phyloP scores from a whole-genome alignment of 2,113 vertebrate genomes.

The Enhydra lutris region DNA sequence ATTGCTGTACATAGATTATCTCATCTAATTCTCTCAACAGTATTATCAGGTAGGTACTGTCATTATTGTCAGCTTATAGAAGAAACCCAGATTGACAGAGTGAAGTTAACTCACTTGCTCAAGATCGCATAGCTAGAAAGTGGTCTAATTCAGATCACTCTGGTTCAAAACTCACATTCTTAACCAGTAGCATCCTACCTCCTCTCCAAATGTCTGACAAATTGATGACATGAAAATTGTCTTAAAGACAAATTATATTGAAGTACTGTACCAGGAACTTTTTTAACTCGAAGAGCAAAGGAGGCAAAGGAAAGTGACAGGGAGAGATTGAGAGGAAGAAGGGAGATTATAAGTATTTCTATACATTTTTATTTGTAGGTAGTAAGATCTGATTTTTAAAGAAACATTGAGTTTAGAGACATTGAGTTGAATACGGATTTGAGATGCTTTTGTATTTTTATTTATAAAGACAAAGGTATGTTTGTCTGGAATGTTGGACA shows the following conservation, averaged over 20 bases:
- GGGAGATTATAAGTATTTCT: background rate
- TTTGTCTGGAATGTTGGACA: constrained; percentile 32
- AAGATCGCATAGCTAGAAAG: background rate
- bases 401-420: background rate
- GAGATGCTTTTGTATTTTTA: background rate
- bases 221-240: background rate
- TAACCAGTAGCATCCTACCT: background rate
- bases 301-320: background rate
- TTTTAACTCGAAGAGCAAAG: background rate
- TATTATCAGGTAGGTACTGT: background rate
- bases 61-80: background rate
- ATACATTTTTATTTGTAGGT: background rate
- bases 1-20: background rate
- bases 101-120: background rate
- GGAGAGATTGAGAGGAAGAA: constrained; percentile 19
- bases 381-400: constrained; percentile 29
- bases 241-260: background rate
- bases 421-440: background rate
- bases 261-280: background rate
- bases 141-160: background rate
- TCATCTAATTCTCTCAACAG: background rate
- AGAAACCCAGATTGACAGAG: background rate
- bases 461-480: background rate
- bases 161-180: background rate
- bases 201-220: background rate